A percentile compares a stretch with the other conserved stretches of the same genome.
Evolutionary conservation across 2,888 invertebrate genomes (phyloP).

Genomic region (Pyralis farinalis): DNA sequence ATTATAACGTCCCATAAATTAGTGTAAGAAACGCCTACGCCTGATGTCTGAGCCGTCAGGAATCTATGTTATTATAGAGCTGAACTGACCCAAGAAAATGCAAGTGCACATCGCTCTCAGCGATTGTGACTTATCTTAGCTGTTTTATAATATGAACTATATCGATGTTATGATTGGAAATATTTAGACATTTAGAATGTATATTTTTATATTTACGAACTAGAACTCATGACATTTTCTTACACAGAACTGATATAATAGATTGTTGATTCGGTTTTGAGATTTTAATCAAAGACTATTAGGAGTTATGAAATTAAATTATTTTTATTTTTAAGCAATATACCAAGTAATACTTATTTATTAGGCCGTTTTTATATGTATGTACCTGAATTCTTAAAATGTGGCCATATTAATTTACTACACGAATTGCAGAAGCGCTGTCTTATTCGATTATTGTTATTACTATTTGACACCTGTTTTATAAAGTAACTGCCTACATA

Average conservation of each 20-base stretch:
- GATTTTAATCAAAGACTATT: slow-evolving; percentile 69
- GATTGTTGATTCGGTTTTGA: slow-evolving; percentile 57
- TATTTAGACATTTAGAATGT: slow-evolving; percentile 40
- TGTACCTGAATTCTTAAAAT: slow-evolving; percentile 77
- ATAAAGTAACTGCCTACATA: slow-evolving; percentile 60
- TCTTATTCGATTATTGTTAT: slow-evolving; percentile 53
- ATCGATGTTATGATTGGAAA: slow-evolving; percentile 53
- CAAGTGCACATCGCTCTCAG: slow-evolving; percentile 1
- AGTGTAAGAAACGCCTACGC: slow-evolving; percentile 22
- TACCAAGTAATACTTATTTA: slow-evolving; percentile 50
- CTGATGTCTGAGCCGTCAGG: slow-evolving; percentile 15
- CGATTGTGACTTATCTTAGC: slow-evolving; percentile 18
- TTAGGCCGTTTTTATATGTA: slow-evolving; percentile 58
- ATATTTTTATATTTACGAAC: slow-evolving; percentile 56
- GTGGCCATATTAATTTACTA: slow-evolving; percentile 75
- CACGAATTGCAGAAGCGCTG: slow-evolving; percentile 41
- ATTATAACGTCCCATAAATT: slow-evolving; percentile 21
- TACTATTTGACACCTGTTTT: slow-evolving; percentile 69
- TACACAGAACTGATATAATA: slow-evolving; percentile 54
- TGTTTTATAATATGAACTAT: slow-evolving; percentile 35
- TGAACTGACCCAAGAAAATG: slow-evolving; percentile 9
- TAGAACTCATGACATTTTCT: slow-evolving; percentile 55
- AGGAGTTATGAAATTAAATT: slow-evolving; percentile 70
- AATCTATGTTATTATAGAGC: slow-evolving; percentile 8
- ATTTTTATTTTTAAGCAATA: slow-evolving; percentile 62